Conservation (phyloP, 2,797 vertebrate species). For the Poeciliopsis gracilis region DNA sequence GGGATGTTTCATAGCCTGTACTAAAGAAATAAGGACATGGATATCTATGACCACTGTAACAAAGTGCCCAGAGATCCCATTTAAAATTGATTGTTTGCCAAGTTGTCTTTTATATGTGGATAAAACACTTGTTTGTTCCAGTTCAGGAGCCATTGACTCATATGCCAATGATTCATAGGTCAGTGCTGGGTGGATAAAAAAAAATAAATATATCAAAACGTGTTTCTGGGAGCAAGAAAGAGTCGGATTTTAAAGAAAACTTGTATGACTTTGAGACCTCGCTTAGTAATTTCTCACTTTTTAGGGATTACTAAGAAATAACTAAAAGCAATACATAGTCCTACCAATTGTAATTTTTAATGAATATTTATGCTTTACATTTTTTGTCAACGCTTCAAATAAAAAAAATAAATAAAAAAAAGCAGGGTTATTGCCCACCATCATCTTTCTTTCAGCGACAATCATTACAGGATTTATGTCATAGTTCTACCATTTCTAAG, state of each 20-base stretch:
- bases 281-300: not conserved
- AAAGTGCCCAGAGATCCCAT: not conserved
- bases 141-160: not conserved
- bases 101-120: not conserved
- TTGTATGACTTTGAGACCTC: not conserved
- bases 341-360: not conserved
- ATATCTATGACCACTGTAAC: not conserved
- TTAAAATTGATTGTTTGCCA: not conserved
- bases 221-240: not conserved
- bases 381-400: not conserved
- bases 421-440: not conserved
- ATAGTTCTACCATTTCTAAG: not conserved
- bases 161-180: not conserved
- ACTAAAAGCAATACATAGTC: not conserved
- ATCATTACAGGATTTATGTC: not conserved
- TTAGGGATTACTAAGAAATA: not conserved
- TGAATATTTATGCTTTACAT: not conserved
- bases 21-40: not conserved
- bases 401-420: not conserved
- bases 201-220: not conserved
- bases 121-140: not conserved
- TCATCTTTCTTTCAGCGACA: not conserved
- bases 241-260: not conserved
- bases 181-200: not conserved
- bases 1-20: not conserved